These are phyloP conservation scores for Sparidentex hasta DNA, from an alignment of 2,797 vertebrate genomes.

Conservation along the genomic window DNA sequence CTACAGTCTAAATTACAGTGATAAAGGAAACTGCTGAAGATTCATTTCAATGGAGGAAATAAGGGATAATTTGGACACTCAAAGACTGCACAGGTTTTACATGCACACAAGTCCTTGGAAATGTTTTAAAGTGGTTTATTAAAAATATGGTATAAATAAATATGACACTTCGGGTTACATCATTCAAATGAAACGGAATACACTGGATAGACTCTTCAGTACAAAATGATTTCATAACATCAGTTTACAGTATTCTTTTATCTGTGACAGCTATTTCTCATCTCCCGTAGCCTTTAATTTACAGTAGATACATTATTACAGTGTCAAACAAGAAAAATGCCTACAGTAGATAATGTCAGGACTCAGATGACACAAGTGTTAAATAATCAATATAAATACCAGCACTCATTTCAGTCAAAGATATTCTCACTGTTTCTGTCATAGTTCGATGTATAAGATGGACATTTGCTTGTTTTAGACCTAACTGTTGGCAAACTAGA, in stretches of 20 bases:
- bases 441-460: slow-evolving; percentile 6
- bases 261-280: slow-evolving; percentile 17
- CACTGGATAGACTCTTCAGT: slow-evolving; percentile 55
- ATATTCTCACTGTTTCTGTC: not conserved
- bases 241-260: slow-evolving; percentile 44
- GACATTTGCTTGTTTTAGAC: not conserved
- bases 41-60: slow-evolving; percentile 17
- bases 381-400: slow-evolving; percentile 41
- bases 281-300: slow-evolving; percentile 36
- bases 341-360: slow-evolving; percentile 17
- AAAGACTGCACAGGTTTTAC: not conserved
- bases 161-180: slow-evolving; percentile 64
- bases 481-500: not conserved
- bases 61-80: not conserved
- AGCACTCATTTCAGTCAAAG: slow-evolving; percentile 44
- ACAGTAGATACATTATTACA: slow-evolving; percentile 50
- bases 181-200: slow-evolving; percentile 56
- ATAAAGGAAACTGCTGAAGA: slow-evolving; percentile 21
- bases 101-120: not conserved
- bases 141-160: slow-evolving; percentile 83
- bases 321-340: slow-evolving; percentile 24
- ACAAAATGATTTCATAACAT: slow-evolving; percentile 54
- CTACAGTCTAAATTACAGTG: slow-evolving; percentile 47
- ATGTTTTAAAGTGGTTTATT: slow-evolving; percentile 73
- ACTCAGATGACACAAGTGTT: slow-evolving; percentile 22